These are phyloP conservation scores for Hippocampus abdominalis DNA, from an alignment of 2,113 vertebrate genomes.

Conservation along the genomic window DNA sequence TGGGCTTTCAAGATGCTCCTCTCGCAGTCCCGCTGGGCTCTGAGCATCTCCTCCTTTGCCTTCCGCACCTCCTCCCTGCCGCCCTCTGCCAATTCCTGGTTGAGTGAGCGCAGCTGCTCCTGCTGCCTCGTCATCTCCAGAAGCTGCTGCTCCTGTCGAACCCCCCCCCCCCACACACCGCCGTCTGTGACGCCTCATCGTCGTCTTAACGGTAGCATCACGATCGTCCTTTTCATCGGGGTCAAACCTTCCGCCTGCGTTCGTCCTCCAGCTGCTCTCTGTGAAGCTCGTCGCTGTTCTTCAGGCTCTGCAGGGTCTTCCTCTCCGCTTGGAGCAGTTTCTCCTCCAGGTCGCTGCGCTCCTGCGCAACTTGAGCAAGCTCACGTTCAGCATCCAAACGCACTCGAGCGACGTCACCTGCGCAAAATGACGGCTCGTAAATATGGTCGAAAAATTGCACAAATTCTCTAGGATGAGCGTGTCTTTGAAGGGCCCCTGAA, in stretches of 20 bases:
- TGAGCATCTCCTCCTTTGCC: slow-evolving; percentile 69
- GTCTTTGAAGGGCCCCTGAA: too few species aligned
- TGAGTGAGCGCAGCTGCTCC: slow-evolving; percentile 60
- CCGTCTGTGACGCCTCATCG: not conserved
- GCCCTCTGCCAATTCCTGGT: slow-evolving; percentile 55
- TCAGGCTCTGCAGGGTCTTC: slow-evolving; percentile 59
- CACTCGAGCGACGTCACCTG: slow-evolving; percentile 61
- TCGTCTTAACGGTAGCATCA: not conserved
- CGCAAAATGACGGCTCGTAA: slow-evolving; percentile 6
- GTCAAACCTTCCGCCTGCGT: slow-evolving; percentile 69
- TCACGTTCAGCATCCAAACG: slow-evolving; percentile 61
- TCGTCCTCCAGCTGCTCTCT: slow-evolving; percentile 68
- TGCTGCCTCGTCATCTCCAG: slow-evolving; percentile 45
- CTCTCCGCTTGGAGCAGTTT: slow-evolving; percentile 63
- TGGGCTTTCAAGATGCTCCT: slow-evolving; percentile 73
- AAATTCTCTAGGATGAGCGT: not conserved
- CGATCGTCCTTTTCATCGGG: not conserved
- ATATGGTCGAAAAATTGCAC: not conserved
- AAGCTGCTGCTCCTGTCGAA: slow-evolving; percentile 64
- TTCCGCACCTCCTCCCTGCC: slow-evolving; percentile 65
- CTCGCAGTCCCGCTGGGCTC: slow-evolving; percentile 66
- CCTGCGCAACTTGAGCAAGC: slow-evolving; percentile 50
- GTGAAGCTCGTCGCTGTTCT: slow-evolving; percentile 61
- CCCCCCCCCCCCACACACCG: too few species aligned
- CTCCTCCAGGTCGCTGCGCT: slow-evolving; percentile 54